Percentiles rank a stretch among this genome's conserved stretches.
Conservation (phyloP, 2,888 invertebrate genomes). For the Thyatira batis region DNA sequence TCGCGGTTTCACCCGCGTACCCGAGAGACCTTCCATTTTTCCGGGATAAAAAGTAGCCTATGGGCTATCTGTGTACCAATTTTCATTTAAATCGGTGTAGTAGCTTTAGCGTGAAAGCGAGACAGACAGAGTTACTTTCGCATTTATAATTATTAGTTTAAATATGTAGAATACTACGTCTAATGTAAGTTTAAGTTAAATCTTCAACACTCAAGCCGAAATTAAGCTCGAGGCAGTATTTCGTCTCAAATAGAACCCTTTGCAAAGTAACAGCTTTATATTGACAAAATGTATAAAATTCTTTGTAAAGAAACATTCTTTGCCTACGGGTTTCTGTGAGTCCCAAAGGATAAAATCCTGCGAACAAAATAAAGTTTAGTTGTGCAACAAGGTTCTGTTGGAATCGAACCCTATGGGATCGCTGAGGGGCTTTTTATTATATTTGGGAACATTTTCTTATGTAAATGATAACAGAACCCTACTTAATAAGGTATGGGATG, state of each 20-base stretch:
- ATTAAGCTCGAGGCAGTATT: background rate
- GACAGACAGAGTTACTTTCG: too few species aligned
- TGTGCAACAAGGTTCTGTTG: background rate
- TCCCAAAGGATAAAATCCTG: background rate
- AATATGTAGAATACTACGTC: too few species aligned
- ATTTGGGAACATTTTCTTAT: background rate
- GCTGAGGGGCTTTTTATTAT: background rate
- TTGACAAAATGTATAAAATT: slow-evolving; percentile 2
- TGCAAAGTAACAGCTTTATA: background rate
- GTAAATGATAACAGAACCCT: background rate
- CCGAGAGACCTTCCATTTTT: too few species aligned
- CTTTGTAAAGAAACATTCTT: background rate
- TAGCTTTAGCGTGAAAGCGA: too few species aligned
- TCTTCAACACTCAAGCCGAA: too few species aligned
- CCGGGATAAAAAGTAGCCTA: too few species aligned
- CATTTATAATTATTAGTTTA: too few species aligned
- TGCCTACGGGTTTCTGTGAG: background rate
- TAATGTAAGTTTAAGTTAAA: too few species aligned
- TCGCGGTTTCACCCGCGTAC: too few species aligned
- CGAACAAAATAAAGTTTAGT: background rate
- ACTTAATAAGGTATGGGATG: too few species aligned
- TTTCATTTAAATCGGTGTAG: too few species aligned
- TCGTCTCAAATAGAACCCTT: background rate
- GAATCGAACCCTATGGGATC: background rate
- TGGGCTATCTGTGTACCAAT: too few species aligned